Evolutionary conservation across 2,113 vertebrate species (phyloP).

Genomic region (Nerophis lumbriciformis): DNA sequence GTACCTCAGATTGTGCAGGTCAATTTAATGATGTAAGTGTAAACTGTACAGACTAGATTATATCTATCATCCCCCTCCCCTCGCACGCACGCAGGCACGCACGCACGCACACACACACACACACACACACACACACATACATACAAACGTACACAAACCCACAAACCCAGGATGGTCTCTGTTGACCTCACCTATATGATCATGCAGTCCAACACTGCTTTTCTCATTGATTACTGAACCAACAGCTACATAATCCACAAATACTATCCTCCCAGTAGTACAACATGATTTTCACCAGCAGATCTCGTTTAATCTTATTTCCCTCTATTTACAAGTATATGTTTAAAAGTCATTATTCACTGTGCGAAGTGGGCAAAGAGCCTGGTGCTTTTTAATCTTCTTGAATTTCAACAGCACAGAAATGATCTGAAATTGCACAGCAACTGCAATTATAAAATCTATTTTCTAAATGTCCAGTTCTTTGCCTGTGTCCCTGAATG

Average conservation of each 20-base stretch:
- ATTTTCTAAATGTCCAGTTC: slow-evolving; percentile 41
- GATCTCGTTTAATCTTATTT: slow-evolving; percentile 21
- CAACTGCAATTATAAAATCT: slow-evolving; percentile 51
- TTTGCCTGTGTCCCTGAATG: slow-evolving; percentile 11
- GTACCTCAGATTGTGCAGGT: background rate
- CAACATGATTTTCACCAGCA: slow-evolving; percentile 20
- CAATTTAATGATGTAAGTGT: background rate
- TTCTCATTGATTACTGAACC: slow-evolving; percentile 36
- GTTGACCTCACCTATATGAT: slow-evolving; percentile 38
- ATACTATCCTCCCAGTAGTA: slow-evolving; percentile 21
- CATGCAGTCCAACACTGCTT: background rate
- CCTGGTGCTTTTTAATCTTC: slow-evolving; percentile 30
- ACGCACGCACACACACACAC: background rate
- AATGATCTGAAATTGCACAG: slow-evolving; percentile 32
- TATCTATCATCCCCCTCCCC: background rate
- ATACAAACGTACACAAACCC: no score
- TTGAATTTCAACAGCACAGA: slow-evolving; percentile 25
- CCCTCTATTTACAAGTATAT: slow-evolving; percentile 3
- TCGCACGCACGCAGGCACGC: background rate
- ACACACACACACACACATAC: no score
- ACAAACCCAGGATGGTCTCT: slow-evolving; percentile 29
- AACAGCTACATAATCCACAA: slow-evolving; percentile 45
- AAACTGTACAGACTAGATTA: background rate
- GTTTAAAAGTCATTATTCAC: slow-evolving; percentile 44
- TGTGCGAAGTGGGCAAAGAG: slow-evolving; percentile 14